Percentiles rank a stretch among this genome's conserved stretches.
Evolutionary conservation across 1,140 invertebrate species (phyloP).

Genomic region (Macrobrachium nipponense): DNA sequence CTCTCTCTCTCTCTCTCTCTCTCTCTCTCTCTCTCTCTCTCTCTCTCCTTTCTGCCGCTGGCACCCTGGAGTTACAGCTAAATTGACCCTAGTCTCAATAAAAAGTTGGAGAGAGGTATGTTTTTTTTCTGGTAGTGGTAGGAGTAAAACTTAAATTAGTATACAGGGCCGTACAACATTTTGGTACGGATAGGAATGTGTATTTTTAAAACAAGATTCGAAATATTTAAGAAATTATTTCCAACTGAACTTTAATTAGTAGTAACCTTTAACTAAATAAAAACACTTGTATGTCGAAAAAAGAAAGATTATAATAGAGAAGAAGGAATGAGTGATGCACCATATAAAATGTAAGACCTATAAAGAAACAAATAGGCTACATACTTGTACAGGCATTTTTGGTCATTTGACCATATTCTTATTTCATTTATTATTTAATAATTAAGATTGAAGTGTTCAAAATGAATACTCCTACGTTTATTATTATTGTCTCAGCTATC

Average conservation of each 20-base stretch:
- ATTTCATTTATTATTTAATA: background rate
- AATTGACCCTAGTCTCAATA: no score
- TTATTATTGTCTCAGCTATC: background rate
- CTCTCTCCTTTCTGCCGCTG: background rate
- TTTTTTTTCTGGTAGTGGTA: background rate
- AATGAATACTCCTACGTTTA: background rate
- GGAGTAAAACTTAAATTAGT: background rate
- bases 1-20: constrained; percentile 24
- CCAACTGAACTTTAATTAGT: no score
- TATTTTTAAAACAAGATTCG: no score
- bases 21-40: constrained; percentile 14
- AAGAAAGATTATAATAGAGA: constrained; percentile 4
- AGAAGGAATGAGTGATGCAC: background rate
- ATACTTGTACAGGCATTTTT: no score
- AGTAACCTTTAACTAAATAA: no score
- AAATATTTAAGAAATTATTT: no score
- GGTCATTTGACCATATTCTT: background rate
- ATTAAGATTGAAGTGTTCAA: background rate
- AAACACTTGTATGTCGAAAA: background rate
- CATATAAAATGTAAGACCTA: no score
- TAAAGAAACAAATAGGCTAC: no score
- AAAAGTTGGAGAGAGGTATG: background rate
- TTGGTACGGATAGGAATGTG: no score
- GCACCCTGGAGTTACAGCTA: background rate
- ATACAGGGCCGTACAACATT: background rate